Conservation (phyloP, 1,140 invertebrate species). For the Forficula auricularia region DNA sequence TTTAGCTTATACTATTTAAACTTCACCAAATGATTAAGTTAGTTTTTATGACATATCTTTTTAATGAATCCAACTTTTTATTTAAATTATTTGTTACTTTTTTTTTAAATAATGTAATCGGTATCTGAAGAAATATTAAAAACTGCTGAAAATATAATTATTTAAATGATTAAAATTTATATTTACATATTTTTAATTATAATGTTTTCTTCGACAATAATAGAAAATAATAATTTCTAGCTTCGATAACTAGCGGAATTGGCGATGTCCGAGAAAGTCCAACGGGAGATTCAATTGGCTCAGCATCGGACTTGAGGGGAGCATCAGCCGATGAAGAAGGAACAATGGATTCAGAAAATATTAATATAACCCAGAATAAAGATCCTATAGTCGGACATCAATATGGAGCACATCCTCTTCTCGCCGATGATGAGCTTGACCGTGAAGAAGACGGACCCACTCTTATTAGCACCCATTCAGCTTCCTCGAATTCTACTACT, state of each 20-base stretch:
- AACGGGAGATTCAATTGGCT: neutral
- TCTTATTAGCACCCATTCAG: constrained; percentile 13
- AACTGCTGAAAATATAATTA: no score
- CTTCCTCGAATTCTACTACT: constrained; percentile 16
- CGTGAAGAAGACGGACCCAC: constrained; percentile 20
- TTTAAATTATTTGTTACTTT: no score
- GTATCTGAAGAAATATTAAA: no score
- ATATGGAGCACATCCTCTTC: constrained; percentile 31
- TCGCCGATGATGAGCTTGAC: constrained; percentile 33
- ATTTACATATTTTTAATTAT: no score
- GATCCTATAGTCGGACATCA: constrained; percentile 29
- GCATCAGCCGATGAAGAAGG: neutral
- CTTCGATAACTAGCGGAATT: constrained; percentile 19
- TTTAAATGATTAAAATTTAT: no score
- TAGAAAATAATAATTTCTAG: no score
- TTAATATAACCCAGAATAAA: neutral
- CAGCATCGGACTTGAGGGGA: neutral
- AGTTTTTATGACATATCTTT: no score
- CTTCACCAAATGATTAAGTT: no score
- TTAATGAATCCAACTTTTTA: no score
- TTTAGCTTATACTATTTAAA: no score
- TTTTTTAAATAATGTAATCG: no score
- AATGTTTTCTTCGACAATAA: no score
- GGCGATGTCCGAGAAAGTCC: constrained; percentile 19
- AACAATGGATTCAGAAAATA: constrained; percentile 9